phyloP scores from a whole-genome alignment of 2,797 vertebrate species.

The Nyctalus aviator region DNA sequence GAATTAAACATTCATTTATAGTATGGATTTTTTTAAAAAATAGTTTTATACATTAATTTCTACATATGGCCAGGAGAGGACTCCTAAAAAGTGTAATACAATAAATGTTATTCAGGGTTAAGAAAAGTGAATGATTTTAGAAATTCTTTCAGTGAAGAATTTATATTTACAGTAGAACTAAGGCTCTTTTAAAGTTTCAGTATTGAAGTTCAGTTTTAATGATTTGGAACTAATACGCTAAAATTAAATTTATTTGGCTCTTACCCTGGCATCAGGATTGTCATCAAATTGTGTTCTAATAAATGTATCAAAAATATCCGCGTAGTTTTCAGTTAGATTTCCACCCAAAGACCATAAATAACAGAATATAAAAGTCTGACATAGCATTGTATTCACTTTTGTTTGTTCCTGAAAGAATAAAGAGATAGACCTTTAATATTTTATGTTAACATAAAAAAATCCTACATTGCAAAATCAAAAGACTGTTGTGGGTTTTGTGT shows the following conservation, averaged over 20 bases:
- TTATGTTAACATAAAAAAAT: conserved; percentile 20
- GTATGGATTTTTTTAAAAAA: background rate
- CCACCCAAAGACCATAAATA: conserved; percentile 92
- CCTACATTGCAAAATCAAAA: background rate
- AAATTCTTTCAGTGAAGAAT: background rate
- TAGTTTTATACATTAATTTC: background rate
- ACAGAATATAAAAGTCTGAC: conserved; percentile 93
- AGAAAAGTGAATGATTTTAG: background rate
- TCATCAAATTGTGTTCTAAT: conserved; percentile 90
- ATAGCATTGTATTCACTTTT: conserved; percentile 87
- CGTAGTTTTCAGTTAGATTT: conserved; percentile 89
- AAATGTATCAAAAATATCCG: conserved; percentile 91
- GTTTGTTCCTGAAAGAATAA: conserved; percentile 86
- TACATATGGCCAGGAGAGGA: background rate
- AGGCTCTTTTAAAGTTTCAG: conserved; percentile 12
- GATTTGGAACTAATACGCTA: background rate
- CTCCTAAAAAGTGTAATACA: background rate
- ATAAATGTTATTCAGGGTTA: background rate
- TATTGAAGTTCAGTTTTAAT: conserved; percentile 43
- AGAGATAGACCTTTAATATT: conserved; percentile 57
- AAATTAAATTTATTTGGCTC: conserved; percentile 45
- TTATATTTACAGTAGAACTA: conserved; percentile 42
- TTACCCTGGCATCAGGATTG: conserved; percentile 89
- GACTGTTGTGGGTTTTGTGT: background rate
- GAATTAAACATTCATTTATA: background rate